Percentiles rank a stretch among this genome's conserved stretches.
These are phyloP conservation scores for Sebastes trivittatus DNA, from an alignment of 2,797 vertebrate species.

Conservation along the genomic window DNA sequence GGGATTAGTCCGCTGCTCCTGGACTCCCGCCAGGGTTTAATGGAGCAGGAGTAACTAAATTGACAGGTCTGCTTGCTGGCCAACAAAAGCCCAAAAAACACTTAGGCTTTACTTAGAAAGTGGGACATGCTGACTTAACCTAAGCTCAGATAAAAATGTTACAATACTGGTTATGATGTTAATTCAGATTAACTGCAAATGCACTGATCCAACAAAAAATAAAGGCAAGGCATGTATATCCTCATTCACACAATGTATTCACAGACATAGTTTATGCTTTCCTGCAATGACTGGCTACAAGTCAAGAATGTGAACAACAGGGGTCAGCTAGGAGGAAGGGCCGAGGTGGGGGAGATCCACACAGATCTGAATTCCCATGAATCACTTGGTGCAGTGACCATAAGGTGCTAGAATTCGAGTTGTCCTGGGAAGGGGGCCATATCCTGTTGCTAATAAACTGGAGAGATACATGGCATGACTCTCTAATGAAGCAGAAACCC, in stretches of 20 bases:
- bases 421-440: constrained; percentile 41
- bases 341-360: not conserved
- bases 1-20: constrained; percentile 69
- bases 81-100: constrained; percentile 66
- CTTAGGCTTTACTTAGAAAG: constrained; percentile 71
- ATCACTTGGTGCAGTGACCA: constrained; percentile 44
- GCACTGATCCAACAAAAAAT: constrained; percentile 38
- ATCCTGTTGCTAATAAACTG: constrained; percentile 31
- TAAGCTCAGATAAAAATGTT: constrained; percentile 62
- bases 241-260: constrained; percentile 26
- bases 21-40: constrained; percentile 71
- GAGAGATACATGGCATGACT: not conserved
- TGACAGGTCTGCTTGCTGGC: constrained; percentile 58
- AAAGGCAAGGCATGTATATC: constrained; percentile 22
- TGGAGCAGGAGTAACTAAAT: constrained; percentile 74
- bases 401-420: constrained; percentile 45
- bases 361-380: constrained; percentile 51
- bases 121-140: constrained; percentile 67
- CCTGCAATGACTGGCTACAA: constrained; percentile 49
- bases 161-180: constrained; percentile 53
- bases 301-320: constrained; percentile 60
- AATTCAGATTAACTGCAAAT: constrained; percentile 68
- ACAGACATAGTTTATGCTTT: constrained; percentile 45
- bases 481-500: not conserved
- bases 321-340: constrained; percentile 15